A percentile compares a stretch with the other conserved stretches of the same genome.
Conservation (phyloP, 2,888 invertebrate species). For the Pyrgus malvae region DNA sequence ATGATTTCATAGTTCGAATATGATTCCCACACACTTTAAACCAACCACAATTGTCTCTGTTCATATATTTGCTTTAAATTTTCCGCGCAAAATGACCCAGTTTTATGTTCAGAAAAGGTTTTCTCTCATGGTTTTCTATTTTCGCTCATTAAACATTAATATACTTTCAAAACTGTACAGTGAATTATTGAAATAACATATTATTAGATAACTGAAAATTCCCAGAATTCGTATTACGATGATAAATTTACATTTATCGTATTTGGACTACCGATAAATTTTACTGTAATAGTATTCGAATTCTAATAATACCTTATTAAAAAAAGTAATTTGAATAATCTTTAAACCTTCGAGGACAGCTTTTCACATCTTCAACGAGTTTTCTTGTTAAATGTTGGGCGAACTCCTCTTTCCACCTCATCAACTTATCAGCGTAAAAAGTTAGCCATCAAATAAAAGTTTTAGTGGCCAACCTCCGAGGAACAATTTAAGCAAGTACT, state of each 20-base stretch:
- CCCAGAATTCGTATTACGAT: too few relatives aligned
- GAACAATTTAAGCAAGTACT: constrained; percentile 17
- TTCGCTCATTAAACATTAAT: constrained; percentile 26
- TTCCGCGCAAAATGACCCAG: constrained; percentile 23
- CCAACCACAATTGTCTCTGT: constrained; percentile 21
- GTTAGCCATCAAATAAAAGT: constrained; percentile 25
- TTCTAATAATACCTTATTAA: not conserved
- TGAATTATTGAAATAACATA: constrained; percentile 2
- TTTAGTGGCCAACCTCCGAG: constrained; percentile 16
- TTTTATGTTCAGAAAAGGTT: constrained; percentile 27
- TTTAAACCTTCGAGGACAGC: not conserved
- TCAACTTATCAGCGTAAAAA: constrained; percentile 20
- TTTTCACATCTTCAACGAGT: constrained; percentile 16
- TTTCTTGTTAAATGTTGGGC: constrained; percentile 22
- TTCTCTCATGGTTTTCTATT: constrained; percentile 15
- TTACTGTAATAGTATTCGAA: too few relatives aligned
- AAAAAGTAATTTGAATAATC: not conserved
- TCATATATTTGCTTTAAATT: constrained; percentile 27
- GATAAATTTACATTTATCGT: too few relatives aligned
- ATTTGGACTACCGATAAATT: too few relatives aligned
- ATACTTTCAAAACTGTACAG: constrained; percentile 1
- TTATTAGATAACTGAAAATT: too few relatives aligned
- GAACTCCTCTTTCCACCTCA: constrained; percentile 24
- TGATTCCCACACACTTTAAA: constrained; percentile 15
- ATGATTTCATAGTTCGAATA: constrained; percentile 21